Percentiles rank a stretch among this genome's conserved stretches.
These are phyloP conservation scores for Tolypeutes matacus DNA, from an alignment of 2,797 vertebrate species.

Conservation along the genomic window DNA sequence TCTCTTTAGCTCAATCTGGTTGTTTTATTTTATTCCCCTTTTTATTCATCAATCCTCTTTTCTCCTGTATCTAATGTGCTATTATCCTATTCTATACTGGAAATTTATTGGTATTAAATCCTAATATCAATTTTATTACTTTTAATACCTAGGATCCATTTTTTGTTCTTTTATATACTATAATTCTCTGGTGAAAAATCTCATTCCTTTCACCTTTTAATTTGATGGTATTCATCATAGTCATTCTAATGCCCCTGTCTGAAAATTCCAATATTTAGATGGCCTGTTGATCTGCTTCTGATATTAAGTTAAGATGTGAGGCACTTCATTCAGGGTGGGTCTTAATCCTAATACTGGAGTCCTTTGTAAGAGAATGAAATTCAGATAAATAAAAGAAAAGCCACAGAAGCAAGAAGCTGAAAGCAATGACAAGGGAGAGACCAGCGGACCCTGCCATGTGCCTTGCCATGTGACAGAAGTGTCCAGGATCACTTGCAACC, in stretches of 20 bases:
- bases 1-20: neutral
- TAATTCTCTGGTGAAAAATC: neutral
- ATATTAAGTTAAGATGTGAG: too few species aligned
- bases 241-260: neutral
- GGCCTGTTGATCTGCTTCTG: neutral
- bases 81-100: neutral
- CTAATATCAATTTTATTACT: neutral
- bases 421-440: too few species aligned
- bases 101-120: neutral
- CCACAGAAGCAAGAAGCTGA: too few species aligned
- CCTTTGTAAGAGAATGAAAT: too few species aligned
- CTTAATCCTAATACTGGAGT: too few species aligned
- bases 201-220: neutral
- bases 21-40: neutral
- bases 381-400: too few species aligned
- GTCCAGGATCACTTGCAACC: too few species aligned
- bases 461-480: too few species aligned
- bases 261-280: neutral
- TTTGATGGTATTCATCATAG: neutral
- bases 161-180: neutral
- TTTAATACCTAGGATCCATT: neutral
- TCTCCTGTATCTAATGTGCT: neutral
- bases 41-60: neutral
- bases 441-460: too few species aligned
- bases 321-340: too few species aligned